A percentile compares a stretch with the other conserved stretches of the same genome.
Conservation (phyloP, 2,797 vertebrate genomes). For the Paramormyrops hopkinsi region DNA sequence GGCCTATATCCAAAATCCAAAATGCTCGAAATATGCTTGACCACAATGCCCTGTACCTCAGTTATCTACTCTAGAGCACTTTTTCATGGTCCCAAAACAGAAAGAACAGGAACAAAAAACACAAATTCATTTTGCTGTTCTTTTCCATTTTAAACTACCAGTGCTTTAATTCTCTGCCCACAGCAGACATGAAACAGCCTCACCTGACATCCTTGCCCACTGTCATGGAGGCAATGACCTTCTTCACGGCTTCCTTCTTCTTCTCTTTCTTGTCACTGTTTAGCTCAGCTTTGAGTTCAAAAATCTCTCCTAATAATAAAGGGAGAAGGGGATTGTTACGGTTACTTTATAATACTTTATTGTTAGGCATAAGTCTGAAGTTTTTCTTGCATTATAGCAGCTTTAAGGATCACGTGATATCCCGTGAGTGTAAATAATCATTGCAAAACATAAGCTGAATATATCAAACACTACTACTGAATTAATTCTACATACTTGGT, state of each 20-base stretch:
- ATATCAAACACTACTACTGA: background rate
- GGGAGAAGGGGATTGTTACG: background rate
- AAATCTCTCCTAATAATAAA: conserved; percentile 83
- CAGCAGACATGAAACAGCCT: background rate
- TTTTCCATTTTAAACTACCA: background rate
- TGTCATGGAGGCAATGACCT: conserved; percentile 97
- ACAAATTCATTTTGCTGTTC: background rate
- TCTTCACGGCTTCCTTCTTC: conserved; percentile 98
- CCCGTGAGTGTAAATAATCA: background rate
- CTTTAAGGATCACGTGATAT: background rate
- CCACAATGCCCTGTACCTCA: background rate
- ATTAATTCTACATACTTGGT: background rate
- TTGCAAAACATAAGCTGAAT: background rate
- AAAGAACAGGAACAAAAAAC: background rate
- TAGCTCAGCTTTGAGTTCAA: conserved; percentile 94
- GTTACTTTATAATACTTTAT: background rate
- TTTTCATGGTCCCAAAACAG: background rate
- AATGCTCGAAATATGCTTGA: background rate
- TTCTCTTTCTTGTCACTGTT: conserved; percentile 99
- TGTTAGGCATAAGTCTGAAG: background rate
- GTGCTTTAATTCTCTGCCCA: background rate
- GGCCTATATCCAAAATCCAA: background rate
- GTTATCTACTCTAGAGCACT: no score
- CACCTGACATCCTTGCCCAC: conserved; percentile 86
- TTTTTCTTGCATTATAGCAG: background rate